phyloP scores from a whole-genome alignment of 2,797 vertebrate species.

The Tauraco hartlaubi region DNA sequence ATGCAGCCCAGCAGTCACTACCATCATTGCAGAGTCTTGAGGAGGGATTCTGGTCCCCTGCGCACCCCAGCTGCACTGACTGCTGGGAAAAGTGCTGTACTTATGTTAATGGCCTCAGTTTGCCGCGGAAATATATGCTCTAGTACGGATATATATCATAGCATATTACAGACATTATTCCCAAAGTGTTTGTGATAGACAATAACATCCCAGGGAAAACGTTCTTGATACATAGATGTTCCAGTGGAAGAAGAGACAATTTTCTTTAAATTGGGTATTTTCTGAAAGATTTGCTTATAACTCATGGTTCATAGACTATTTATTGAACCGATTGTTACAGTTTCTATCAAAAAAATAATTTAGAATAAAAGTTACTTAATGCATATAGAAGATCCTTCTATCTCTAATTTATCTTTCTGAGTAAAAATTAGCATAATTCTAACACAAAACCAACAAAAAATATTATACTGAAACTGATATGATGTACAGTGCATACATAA shows the following conservation, averaged over 20 bases:
- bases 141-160: background rate
- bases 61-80: background rate
- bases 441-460: background rate
- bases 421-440: constrained; percentile 20
- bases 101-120: background rate
- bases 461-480: background rate
- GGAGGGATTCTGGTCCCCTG: background rate
- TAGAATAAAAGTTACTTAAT: background rate
- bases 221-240: background rate
- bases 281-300: background rate
- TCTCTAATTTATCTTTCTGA: background rate
- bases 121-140: background rate
- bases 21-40: background rate
- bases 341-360: background rate
- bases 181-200: background rate
- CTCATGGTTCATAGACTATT: background rate
- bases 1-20: background rate
- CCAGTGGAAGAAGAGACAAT: background rate
- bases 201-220: background rate
- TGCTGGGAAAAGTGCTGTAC: background rate
- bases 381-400: background rate
- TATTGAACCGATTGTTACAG: background rate
- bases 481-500: background rate
- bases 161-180: background rate
- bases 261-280: background rate